Conservation (phyloP, 2,113 vertebrate genomes). For the Phainopepla nitens region DNA sequence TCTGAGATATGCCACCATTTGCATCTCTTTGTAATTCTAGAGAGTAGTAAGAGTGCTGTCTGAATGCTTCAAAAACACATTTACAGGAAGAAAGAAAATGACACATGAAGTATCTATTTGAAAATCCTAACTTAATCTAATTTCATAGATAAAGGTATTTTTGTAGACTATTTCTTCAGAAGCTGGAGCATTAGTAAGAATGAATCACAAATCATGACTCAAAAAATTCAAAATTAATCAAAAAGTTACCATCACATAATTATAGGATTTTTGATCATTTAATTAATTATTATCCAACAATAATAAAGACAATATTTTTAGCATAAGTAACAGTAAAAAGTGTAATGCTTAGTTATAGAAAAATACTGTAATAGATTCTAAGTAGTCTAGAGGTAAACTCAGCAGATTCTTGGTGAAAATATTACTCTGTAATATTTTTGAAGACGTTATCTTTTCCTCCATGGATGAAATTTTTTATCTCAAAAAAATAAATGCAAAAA, state of each 20-base stretch:
- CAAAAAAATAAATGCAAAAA: neutral
- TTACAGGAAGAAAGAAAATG: neutral
- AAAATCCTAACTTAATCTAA: neutral
- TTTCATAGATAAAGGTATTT: neutral
- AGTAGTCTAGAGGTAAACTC: neutral
- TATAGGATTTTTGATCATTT: neutral
- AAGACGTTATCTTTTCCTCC: neutral
- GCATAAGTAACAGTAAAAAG: neutral
- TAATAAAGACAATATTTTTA: neutral
- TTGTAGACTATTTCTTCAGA: neutral
- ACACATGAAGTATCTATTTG: neutral
- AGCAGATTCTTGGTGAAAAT: neutral
- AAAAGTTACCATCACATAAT: neutral
- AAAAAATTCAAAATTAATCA: neutral
- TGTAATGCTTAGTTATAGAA: neutral
- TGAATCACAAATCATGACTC: neutral
- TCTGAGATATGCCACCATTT: neutral
- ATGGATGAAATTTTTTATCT: neutral
- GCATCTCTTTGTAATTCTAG: neutral
- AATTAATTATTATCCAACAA: neutral
- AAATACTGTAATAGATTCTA: neutral
- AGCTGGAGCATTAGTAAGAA: neutral
- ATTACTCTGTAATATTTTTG: neutral
- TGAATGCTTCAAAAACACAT: neutral
- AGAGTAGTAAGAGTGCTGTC: neutral